Evolutionary conservation across 2,888 invertebrate genomes (phyloP).

Genomic region (Drosophila tanythrix): DNA sequence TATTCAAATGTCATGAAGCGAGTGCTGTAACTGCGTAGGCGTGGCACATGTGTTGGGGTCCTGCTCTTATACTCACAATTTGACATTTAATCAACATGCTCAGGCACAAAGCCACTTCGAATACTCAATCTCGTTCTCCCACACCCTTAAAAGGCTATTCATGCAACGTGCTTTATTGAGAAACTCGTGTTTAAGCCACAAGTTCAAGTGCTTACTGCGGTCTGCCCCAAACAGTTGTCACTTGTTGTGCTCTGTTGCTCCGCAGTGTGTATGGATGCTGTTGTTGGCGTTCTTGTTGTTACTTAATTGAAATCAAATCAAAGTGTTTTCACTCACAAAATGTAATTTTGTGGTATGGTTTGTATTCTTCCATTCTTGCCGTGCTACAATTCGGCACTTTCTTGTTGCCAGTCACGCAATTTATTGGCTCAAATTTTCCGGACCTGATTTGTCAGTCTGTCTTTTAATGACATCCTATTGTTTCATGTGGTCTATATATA

Average conservation of each 20-base stretch:
- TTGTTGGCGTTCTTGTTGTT: constrained; percentile 14
- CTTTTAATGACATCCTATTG: constrained; percentile 71
- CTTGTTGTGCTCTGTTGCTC: constrained; percentile 26
- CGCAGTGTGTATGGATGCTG: not conserved
- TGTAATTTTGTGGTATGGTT: constrained; percentile 69
- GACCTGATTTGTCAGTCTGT: constrained; percentile 23
- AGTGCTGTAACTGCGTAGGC: constrained; percentile 34
- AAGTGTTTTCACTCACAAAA: constrained; percentile 72
- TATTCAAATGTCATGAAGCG: constrained; percentile 64
- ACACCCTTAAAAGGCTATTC: constrained; percentile 10
- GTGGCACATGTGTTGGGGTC: constrained; percentile 55
- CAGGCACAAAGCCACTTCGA: constrained; percentile 13
- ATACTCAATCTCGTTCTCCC: constrained; percentile 1
- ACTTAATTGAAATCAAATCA: constrained; percentile 80
- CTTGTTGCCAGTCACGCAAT: constrained; percentile 32
- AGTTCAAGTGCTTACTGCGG: constrained; percentile 52
- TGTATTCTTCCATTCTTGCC: constrained; percentile 51
- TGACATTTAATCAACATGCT: constrained; percentile 72
- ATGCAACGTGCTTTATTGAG: constrained; percentile 26
- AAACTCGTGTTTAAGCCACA: constrained; percentile 23
- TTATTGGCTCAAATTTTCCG: constrained; percentile 37
- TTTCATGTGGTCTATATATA: constrained; percentile 45
- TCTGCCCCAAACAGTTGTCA: constrained; percentile 41
- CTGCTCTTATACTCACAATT: constrained; percentile 64
- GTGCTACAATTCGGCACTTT: constrained; percentile 10